Conservation (phyloP, 2,113 vertebrate species). For the Monopterus albus region DNA sequence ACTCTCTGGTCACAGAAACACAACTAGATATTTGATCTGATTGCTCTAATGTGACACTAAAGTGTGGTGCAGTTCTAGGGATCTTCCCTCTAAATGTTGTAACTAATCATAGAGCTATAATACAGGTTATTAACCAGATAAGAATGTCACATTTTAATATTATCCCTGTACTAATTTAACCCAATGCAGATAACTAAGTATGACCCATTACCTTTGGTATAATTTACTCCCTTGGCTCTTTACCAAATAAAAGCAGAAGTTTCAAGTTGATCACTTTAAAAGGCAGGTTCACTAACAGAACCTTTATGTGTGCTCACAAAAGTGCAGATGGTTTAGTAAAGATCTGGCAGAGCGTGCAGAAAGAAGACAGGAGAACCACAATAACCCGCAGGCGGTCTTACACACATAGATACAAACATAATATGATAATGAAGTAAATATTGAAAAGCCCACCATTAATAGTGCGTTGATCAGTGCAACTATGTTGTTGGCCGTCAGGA, state of each 20-base stretch:
- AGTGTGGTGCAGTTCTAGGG: background rate
- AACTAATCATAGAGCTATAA: background rate
- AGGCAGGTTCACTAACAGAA: slow-evolving; percentile 20
- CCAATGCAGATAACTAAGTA: background rate
- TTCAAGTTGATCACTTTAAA: slow-evolving; percentile 22
- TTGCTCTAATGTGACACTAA: slow-evolving; percentile 38
- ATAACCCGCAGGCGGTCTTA: slow-evolving; percentile 62
- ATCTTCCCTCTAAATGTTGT: background rate
- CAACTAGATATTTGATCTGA: slow-evolving; percentile 42
- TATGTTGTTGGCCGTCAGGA: slow-evolving; percentile 38
- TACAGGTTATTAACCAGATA: background rate
- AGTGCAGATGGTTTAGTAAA: slow-evolving; percentile 28
- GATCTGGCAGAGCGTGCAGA: slow-evolving; percentile 56
- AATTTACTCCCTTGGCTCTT: slow-evolving; percentile 17
- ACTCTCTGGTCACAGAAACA: slow-evolving; percentile 33
- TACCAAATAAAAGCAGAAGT: slow-evolving; percentile 12
- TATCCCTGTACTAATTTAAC: background rate
- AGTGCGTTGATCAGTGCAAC: slow-evolving; percentile 20
- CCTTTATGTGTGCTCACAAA: slow-evolving; percentile 39
- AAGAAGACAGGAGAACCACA: slow-evolving; percentile 39
- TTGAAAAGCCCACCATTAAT: slow-evolving; percentile 1
- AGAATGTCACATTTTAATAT: background rate
- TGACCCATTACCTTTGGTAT: background rate
- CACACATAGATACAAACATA: slow-evolving; percentile 12
- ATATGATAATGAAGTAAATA: slow-evolving; percentile 33